Evolutionary conservation across 2,113 vertebrate species (phyloP), one percentile per base, ranked within the genome.

Genomic region (Onychostruthus taczanowskii): DNA sequence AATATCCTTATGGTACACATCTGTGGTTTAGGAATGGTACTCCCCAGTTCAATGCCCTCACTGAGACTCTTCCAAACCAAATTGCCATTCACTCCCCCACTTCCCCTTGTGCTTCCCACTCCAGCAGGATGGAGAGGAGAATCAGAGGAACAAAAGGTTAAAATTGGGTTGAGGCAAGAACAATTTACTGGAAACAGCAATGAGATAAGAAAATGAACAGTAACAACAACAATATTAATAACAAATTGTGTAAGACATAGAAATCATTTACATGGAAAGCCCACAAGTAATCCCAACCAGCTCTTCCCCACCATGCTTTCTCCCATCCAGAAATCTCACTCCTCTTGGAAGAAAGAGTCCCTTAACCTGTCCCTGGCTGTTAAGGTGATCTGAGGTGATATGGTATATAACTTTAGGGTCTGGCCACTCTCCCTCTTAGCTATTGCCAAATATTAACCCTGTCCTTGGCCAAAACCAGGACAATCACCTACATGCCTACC

Each of bases 341-440:
- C 12, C 19, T 46, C 27, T 52, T 52, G 17, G 33, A 23, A 39
- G 63, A 23, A 41, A 27, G 17, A 13, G 15, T 19, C 27, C 33
- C 11, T 37, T 44, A 59, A 37, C 31, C 44, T 50, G 21, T 5
- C 5, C 9, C 46, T 8, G 37, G 18, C 14, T 37, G 37, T 37
- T 37, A 37, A 37, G 37, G 63, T 15, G 37, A 61, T 44, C 27
- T 61, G 63, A 44, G 33, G 22, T 69, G 53, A 61, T 27, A 14
- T 0, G 6, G 7, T 21, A 3, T 8, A 27, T 8, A 27, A 22
- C 7, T 13, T 6, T 17, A 22, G 53, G 37, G 37, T 43, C 52
- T 76, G 35, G 26, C 31, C 31, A 31, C 6, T 2, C 14, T 14
- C 3, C 2, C 4, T 52, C 37, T 31, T 2, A 1, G 27, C 53